Base-by-base conservation (phyloP, 2,113 vertebrate species). In the Antechinus flavipes region DNA sequence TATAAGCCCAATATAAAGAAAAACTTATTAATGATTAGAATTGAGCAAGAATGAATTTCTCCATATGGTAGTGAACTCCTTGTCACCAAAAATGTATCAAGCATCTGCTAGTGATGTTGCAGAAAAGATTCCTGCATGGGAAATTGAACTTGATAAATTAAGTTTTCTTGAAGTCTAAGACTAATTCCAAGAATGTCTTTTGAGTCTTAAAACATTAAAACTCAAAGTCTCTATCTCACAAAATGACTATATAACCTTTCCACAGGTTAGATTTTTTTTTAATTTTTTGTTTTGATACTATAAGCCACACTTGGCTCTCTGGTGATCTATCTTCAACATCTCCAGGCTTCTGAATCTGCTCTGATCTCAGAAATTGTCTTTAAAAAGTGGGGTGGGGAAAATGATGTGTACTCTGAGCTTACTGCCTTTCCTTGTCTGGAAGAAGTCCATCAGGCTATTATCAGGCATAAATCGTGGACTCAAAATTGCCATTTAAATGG, bases 281-380 rank as follows among this genome's bases (percentile, higher is more conserved):
- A 68, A 94, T 84, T 94, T 68, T 76, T 89, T 24, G 42, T 54
- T 89, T 95, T 90, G 93, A 94, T 49, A 90, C 68, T 84, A 93
- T 42, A 42, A 84, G 19, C 19, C 61, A 91, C 89, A 49, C 89
- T 90, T 47, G 84, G 47, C 68, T 91, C 0, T 84, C 19, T 49
- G 91, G 35, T 94, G 54, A 11, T 89, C 54, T 93, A 0, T 23
- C 22, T 95, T 23, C 46, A 26, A 47, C 61, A 42, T 23, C 58
- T 22, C 55, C 12, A 19, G 24, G n/a, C 90, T 55, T 93, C 22
- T 1, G 42, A 55, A 84, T 90, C 50, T 54, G 16, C 91, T 90
- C 25, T 91, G n/a, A 89, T 27, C 54, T 27, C 49, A 55, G 25
- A 10, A 35, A 1, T 52, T 42, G 94, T 50, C 50, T 95, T 94